Evolutionary conservation across 2,113 vertebrate species (phyloP).

Genomic region (Azemiops feae): DNA sequence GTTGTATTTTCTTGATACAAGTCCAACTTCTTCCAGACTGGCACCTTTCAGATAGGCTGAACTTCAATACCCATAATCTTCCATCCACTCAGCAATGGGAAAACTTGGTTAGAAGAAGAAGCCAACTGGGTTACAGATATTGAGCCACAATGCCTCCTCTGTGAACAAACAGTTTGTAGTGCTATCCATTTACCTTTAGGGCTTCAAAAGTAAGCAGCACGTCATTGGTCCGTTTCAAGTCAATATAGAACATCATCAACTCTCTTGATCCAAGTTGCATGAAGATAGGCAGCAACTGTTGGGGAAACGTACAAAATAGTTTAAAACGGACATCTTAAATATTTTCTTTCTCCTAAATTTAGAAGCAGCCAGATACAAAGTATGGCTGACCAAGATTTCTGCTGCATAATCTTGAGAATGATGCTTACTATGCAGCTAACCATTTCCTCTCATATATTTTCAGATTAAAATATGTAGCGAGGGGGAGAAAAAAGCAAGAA

Average conservation of each 20-base stretch:
- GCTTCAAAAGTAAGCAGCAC: slow-evolving; percentile 97
- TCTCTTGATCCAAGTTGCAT: slow-evolving; percentile 97
- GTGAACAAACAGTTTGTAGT: background rate
- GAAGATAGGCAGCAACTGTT: slow-evolving; percentile 92
- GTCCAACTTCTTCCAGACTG: background rate
- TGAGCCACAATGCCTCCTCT: background rate
- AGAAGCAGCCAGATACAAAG: background rate
- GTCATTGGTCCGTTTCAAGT: slow-evolving; percentile 94
- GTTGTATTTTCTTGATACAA: background rate
- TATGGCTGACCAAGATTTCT: background rate
- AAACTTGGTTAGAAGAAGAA: background rate
- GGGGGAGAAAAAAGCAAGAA: background rate
- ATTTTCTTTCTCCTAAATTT: slow-evolving; percentile 38
- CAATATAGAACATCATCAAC: slow-evolving; percentile 97
- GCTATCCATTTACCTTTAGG: slow-evolving; percentile 82
- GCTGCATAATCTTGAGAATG: background rate
- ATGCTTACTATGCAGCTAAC: background rate
- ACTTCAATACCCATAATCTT: background rate
- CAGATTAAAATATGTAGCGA: background rate
- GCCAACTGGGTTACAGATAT: background rate
- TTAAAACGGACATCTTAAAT: background rate
- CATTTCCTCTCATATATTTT: background rate
- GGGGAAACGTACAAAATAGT: slow-evolving; percentile 22
- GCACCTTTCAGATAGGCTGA: background rate
- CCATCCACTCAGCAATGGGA: background rate